Base-by-base conservation (phyloP, 2,888 invertebrate species). In the Spodoptera littoralis region DNA sequence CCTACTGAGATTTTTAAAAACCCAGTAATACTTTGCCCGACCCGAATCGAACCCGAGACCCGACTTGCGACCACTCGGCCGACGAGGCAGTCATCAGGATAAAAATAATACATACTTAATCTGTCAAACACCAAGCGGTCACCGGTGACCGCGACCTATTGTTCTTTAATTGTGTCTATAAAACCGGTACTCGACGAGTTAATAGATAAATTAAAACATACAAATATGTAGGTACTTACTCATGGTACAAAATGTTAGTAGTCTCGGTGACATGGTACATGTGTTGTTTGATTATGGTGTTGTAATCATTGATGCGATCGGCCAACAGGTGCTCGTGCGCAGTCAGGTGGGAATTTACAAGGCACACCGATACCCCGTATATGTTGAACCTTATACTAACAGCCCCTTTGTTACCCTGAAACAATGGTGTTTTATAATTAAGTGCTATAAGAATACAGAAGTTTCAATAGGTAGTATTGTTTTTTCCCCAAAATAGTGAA, bases 401-500 rank as follows among this genome's bases (percentile, higher is more conserved):
- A 4, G 98, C 99, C 22, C 99, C 99, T 95, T 99, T 99, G 92
- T 99, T 99, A 36, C 99, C 99, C 98, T 98, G 89, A 30, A 95
- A 92, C 79, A 69, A 67, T 52, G 62, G 54, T 59, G 41, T 48
- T 71, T 63, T 52, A 41, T 65, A 64, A 41, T 11, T 41, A 65
- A 27, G 51, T 48, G 51, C 47, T 41, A 27, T 43, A 36, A n/a
- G 18, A 12, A 27, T 0, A 27, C 3, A 27, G 27, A 27, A 27
- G 27, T 27, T 27, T 2, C 5, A 27, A 27, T 12, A n/a, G n/a
- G n/a, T n/a, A 12, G 12, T 47, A 3, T 18, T 18, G 18, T 18
- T 18, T 18, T 18, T 18, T 1, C 18, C 18, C 18, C 18, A 1
- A 18, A 18, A 2, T 1, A 18, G 18, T 18, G 18, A 18, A 18